Percentiles rank a stretch among this genome's conserved stretches.
These are phyloP conservation scores for Epirrita christyi DNA, from an alignment of 2,888 invertebrate species.

Conservation along the genomic window DNA sequence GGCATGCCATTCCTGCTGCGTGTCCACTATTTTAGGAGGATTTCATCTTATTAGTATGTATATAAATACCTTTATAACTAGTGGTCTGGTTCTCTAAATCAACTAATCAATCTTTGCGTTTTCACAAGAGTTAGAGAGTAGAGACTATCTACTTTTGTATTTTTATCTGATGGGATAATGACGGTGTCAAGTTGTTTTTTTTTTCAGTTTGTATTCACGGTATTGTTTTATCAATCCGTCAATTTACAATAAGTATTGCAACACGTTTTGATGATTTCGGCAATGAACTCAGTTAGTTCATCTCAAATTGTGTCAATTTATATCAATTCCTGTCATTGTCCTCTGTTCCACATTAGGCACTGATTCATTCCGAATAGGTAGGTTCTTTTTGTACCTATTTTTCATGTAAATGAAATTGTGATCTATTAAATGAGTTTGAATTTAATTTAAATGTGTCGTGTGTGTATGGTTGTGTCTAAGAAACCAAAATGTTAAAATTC, in stretches of 20 bases:
- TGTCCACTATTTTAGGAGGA: not conserved
- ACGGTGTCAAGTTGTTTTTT: too few species aligned
- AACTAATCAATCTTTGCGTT: not conserved
- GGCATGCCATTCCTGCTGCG: slow-evolving; percentile 4
- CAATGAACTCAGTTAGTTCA: not conserved
- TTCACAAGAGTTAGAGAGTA: too few species aligned
- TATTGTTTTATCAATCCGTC: not conserved
- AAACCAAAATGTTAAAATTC: slow-evolving; percentile 60
- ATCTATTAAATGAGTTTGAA: too few species aligned
- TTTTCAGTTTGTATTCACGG: not conserved
- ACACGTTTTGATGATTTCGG: not conserved
- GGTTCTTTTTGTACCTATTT: too few species aligned
- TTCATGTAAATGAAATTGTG: too few species aligned
- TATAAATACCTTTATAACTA: not conserved
- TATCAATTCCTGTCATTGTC: too few species aligned
- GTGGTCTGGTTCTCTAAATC: not conserved
- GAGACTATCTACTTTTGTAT: too few species aligned
- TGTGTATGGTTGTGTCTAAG: not conserved
- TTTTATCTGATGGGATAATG: too few species aligned
- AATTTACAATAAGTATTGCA: not conserved
- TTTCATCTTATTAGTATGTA: not conserved
- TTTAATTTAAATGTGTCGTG: too few species aligned
- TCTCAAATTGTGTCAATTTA: too few species aligned
- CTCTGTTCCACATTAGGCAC: not conserved
- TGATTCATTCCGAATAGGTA: too few species aligned